These are phyloP conservation scores for Syrrhaptes paradoxus DNA, from an alignment of 2,113 vertebrate genomes.

Conservation along the genomic window DNA sequence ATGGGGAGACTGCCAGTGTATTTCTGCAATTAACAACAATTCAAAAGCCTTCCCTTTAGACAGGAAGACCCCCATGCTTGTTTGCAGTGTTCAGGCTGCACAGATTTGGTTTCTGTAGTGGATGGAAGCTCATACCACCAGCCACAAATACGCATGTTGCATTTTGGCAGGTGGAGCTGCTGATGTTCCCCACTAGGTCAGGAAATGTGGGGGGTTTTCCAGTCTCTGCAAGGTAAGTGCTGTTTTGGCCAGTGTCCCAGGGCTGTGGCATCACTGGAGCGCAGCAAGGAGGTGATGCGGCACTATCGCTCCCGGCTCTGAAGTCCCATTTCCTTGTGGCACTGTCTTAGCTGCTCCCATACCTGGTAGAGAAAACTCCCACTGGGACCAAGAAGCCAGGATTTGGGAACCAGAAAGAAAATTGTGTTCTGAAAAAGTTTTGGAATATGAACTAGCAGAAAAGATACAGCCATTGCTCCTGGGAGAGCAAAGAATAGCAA, in stretches of 20 bases:
- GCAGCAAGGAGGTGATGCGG: neutral
- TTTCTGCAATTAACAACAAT: neutral
- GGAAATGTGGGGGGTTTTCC: neutral
- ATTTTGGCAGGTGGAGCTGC: neutral
- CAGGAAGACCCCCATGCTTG: neutral
- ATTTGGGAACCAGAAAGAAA: neutral
- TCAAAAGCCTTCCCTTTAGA: neutral
- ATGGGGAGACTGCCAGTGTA: neutral
- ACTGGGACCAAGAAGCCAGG: neutral
- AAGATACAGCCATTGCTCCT: neutral
- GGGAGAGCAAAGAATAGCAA: neutral
- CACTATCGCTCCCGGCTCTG: neutral
- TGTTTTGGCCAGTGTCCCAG: constrained; percentile 35
- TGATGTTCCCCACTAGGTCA: neutral
- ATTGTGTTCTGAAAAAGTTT: neutral
- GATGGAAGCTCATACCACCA: neutral
- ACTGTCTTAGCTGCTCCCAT: neutral
- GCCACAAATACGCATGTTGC: neutral
- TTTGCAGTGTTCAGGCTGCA: neutral
- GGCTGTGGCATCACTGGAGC: neutral
- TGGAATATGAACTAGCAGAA: neutral
- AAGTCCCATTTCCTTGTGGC: neutral
- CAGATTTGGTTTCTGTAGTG: neutral
- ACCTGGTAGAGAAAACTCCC: neutral
- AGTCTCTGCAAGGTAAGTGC: constrained; percentile 42